Conservation (phyloP, 2,797 vertebrate species). For the Xenopus petersii region DNA sequence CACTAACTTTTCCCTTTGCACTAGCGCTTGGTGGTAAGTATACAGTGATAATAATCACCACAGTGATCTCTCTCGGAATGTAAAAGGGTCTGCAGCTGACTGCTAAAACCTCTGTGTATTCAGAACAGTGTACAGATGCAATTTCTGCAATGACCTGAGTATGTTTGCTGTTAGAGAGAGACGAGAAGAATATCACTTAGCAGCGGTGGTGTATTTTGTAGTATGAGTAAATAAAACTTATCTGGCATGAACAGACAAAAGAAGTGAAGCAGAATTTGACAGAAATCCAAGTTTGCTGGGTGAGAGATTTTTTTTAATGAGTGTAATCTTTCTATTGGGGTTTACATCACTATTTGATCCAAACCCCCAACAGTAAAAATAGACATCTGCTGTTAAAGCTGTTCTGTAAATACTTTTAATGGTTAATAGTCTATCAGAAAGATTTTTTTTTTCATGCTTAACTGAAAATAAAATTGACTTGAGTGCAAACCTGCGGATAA, state of each 20-base stretch:
- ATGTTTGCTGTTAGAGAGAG: constrained; percentile 13
- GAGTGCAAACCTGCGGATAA: constrained; percentile 43
- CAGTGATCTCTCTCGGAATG: no score
- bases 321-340: constrained; percentile 64
- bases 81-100: no score
- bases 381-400: constrained; percentile 79
- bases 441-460: constrained; percentile 64
- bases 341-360: constrained; percentile 75
- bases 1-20: no score
- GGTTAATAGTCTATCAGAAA: constrained; percentile 75
- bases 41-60: no score
- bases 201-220: constrained; percentile 20
- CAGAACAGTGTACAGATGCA: no score
- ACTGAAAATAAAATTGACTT: constrained; percentile 46
- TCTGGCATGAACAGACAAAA: constrained; percentile 54
- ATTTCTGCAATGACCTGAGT: no score
- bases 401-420: constrained; percentile 78
- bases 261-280: constrained; percentile 59
- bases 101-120: no score
- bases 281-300: constrained; percentile 59
- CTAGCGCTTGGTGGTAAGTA: no score
- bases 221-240: constrained; percentile 38
- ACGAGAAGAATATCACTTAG: constrained; percentile 1
- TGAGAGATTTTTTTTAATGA: constrained; percentile 67
- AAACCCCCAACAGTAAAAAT: constrained; percentile 64